A percentile compares a stretch with the other conserved stretches of the same genome.
Conservation (phyloP, 2,113 vertebrate genomes). For the Python bivittatus region DNA sequence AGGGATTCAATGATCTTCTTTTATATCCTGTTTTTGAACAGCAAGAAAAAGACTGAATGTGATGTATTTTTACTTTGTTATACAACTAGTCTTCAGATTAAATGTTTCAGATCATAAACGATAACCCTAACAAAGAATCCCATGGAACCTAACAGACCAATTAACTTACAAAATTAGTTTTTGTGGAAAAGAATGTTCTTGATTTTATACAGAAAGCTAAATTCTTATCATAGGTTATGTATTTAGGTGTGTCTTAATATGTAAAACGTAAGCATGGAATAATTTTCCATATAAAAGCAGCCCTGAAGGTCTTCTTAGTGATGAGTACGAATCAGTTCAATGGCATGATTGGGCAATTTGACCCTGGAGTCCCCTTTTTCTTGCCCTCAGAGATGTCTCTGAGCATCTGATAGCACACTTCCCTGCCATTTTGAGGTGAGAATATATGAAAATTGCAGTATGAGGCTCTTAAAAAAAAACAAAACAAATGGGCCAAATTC, state of each 20-base stretch:
- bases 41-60: background rate
- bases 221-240: background rate
- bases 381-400: background rate
- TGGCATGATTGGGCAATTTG: background rate
- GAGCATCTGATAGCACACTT: background rate
- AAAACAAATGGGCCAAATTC: background rate
- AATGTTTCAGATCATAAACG: slow-evolving; percentile 1
- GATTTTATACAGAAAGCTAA: background rate
- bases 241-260: background rate
- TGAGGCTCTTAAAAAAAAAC: background rate
- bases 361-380: background rate
- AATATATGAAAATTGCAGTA: background rate
- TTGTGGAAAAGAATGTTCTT: background rate
- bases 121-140: background rate
- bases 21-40: background rate
- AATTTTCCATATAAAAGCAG: background rate
- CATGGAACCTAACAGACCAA: background rate
- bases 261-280: background rate
- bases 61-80: background rate
- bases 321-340: background rate
- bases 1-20: background rate
- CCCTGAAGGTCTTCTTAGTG: background rate
- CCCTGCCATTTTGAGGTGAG: background rate
- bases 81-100: background rate
- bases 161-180: background rate